Evolutionary conservation across 2,797 vertebrate species (phyloP).

Genomic region (Botia almorhae): DNA sequence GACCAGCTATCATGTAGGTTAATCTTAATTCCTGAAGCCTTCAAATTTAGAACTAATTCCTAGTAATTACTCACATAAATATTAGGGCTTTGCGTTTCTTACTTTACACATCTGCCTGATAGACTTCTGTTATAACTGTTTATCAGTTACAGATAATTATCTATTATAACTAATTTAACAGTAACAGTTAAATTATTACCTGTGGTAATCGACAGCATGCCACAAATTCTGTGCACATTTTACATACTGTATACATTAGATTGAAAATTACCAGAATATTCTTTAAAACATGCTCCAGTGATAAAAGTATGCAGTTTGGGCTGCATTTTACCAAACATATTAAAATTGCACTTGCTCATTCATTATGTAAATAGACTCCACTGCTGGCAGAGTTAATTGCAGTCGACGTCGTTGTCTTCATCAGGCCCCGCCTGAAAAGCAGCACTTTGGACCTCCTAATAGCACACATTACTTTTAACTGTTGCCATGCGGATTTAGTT

Average conservation of each 20-base stretch:
- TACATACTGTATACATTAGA: not conserved
- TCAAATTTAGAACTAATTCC: not conserved
- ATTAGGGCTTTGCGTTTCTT: not conserved
- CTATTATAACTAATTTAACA: too few species aligned
- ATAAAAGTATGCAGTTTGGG: constrained; percentile 50
- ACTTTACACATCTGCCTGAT: not conserved
- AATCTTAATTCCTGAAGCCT: constrained; percentile 26
- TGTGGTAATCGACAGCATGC: not conserved
- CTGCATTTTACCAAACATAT: constrained; percentile 75
- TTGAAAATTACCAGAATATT: not conserved
- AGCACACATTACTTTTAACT: constrained; percentile 78
- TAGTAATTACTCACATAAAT: not conserved
- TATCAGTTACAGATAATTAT: not conserved
- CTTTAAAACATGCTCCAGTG: not conserved
- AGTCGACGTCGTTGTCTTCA: constrained; percentile 65
- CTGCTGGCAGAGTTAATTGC: constrained; percentile 77
- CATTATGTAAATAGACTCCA: constrained; percentile 78
- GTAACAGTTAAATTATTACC: not conserved
- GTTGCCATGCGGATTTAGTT: constrained; percentile 74
- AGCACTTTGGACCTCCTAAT: constrained; percentile 54
- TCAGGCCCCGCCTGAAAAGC: constrained; percentile 41
- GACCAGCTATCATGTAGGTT: constrained; percentile 57
- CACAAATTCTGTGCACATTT: not conserved
- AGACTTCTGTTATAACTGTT: not conserved
- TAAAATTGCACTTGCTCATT: constrained; percentile 79